phyloP scores from a whole-genome alignment of 23 tunicate genomes.

The Diplosoma virens region DNA sequence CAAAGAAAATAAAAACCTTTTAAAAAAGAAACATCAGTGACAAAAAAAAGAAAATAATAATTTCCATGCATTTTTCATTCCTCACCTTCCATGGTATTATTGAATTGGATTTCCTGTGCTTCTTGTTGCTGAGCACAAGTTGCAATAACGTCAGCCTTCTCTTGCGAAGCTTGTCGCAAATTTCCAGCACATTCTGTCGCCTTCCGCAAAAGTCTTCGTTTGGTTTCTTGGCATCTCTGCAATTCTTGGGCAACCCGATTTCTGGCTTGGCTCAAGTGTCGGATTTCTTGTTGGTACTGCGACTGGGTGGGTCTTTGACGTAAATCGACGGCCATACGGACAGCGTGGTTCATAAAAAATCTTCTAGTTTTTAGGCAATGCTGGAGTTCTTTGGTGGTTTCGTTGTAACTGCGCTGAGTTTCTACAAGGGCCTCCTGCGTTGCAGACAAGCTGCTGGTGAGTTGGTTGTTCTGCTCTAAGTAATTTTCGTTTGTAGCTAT shows the following conservation, averaged over 20 bases:
- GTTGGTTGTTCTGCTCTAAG: background rate
- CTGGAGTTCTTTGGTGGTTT: background rate
- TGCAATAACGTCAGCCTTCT: background rate
- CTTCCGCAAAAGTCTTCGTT: background rate
- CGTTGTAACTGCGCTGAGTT: too few relatives aligned
- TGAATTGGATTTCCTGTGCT: constrained; percentile 4
- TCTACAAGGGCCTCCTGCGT: background rate
- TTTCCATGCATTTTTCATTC: background rate
- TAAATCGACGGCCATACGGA: background rate
- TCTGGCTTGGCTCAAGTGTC: background rate
- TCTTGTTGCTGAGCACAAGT: background rate
- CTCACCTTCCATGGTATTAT: constrained; percentile 16
- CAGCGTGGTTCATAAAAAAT: constrained; percentile 5
- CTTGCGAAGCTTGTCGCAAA: background rate
- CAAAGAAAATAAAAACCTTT: too few relatives aligned
- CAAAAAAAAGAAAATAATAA: too few relatives aligned
- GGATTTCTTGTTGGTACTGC: background rate
- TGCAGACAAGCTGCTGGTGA: background rate
- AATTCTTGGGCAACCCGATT: background rate
- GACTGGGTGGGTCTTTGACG: background rate
- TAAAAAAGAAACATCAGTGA: too few relatives aligned
- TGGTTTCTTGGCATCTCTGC: background rate
- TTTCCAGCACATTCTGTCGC: background rate
- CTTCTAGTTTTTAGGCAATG: background rate
- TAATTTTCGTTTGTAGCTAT: background rate